A percentile compares a stretch with the other conserved stretches of the same genome.
These are phyloP conservation scores for Tipula helvola DNA, from an alignment of 2,888 invertebrate species.

Conservation along the genomic window DNA sequence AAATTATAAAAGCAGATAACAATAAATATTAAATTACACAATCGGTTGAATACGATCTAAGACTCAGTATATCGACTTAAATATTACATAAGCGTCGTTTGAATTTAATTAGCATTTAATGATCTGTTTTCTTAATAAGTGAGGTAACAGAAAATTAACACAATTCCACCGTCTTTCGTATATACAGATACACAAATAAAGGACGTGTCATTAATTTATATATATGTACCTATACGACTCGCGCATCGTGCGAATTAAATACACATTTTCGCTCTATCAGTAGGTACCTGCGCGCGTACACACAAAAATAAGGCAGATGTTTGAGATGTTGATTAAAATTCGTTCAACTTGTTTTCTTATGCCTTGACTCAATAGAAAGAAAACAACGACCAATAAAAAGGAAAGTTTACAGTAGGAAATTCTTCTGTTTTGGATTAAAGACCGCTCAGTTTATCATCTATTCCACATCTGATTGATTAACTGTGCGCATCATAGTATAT, in stretches of 20 bases:
- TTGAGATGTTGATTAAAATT: conserved; percentile 4
- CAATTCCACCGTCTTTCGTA: neutral
- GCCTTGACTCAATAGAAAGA: neutral
- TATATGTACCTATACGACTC: neutral
- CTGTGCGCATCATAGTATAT: neutral
- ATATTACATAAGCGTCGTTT: neutral
- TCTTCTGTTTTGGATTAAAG: neutral
- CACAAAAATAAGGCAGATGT: neutral
- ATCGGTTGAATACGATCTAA: neutral
- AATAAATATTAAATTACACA: neutral
- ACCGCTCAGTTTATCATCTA: neutral
- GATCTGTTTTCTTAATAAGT: neutral
- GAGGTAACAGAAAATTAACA: neutral
- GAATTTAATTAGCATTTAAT: conserved; percentile 4
- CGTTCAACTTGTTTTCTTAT: neutral
- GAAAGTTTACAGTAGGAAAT: neutral
- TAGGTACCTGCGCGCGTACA: neutral
- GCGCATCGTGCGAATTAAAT: neutral
- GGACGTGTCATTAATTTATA: neutral
- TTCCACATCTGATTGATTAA: neutral
- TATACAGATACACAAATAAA: neutral
- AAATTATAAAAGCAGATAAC: neutral
- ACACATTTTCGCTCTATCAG: neutral
- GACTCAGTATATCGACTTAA: neutral
- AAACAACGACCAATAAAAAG: neutral